Evolutionary conservation across 1,140 invertebrate species (phyloP).

Genomic region (Zaprionus vittiger): DNA sequence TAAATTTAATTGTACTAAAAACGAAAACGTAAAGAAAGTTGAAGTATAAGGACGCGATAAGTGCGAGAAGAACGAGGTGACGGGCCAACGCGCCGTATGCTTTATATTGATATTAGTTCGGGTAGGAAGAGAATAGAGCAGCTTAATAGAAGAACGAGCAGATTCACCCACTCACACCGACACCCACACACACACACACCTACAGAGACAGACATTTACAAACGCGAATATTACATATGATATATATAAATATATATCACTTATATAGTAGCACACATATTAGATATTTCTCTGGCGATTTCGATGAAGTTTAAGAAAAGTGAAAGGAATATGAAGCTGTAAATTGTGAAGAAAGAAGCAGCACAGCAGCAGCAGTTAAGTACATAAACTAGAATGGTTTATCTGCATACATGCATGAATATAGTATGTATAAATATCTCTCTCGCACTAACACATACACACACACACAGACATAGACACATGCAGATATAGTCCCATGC

Average conservation of each 20-base stretch:
- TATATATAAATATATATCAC: constrained; percentile 12
- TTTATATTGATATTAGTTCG: constrained; percentile 64
- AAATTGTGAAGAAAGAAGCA: constrained; percentile 32
- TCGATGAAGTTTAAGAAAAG: constrained; percentile 23
- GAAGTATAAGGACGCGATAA: not conserved
- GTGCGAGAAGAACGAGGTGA: constrained; percentile 23
- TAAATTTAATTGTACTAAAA: constrained; percentile 71
- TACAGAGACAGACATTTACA: not conserved
- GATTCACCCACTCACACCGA: constrained; percentile 13
- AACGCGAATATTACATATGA: constrained; percentile 7
- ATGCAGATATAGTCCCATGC: constrained; percentile 49
- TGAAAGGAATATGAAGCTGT: constrained; percentile 16
- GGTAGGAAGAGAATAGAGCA: constrained; percentile 12
- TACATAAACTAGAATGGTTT: not conserved
- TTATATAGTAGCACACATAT: constrained; percentile 35
- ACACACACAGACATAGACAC: constrained; percentile 30
- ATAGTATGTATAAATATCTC: constrained; percentile 12
- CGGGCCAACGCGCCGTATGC: constrained; percentile 29
- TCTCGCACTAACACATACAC: constrained; percentile 19
- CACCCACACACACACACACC: constrained; percentile 8
- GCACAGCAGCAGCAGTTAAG: constrained; percentile 45
- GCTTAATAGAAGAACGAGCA: constrained; percentile 8
- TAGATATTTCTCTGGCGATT: constrained; percentile 36
- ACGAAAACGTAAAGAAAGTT: constrained; percentile 34
- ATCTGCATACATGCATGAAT: constrained; percentile 3